These are phyloP conservation scores for Aporrectodea caliginosa DNA, from an alignment of 1,140 invertebrate genomes.

Conservation along the genomic window DNA sequence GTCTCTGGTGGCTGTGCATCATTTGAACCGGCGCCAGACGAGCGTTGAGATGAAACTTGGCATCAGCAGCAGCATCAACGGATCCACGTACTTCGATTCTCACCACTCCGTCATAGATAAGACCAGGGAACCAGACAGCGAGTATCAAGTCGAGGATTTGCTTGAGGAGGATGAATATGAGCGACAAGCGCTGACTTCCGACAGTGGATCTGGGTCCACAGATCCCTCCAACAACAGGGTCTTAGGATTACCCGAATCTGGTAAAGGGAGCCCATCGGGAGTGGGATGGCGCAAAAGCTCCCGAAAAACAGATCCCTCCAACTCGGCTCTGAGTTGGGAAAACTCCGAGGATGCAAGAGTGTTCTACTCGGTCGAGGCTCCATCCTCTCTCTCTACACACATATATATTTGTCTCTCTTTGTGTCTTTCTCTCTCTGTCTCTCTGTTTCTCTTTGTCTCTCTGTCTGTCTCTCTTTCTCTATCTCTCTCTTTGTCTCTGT, in stretches of 20 bases:
- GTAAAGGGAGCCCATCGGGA: no score
- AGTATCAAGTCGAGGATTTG: no score
- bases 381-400: neutral
- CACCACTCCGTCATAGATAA: no score
- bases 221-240: slow-evolving; percentile 80
- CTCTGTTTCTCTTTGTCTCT: neutral
- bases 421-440: neutral
- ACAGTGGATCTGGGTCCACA: slow-evolving; percentile 88
- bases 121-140: no score
- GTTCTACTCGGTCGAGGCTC: neutral
- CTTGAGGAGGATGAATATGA: no score
- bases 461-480: neutral
- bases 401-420: neutral
- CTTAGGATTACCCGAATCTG: neutral
- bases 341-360: neutral
- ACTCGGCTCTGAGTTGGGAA: neutral
- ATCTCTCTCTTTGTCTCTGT: neutral
- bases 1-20: no score
- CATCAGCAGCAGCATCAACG: no score
- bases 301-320: neutral
- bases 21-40: no score
- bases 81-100: no score
- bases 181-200: no score
- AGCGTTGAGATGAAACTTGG: no score
- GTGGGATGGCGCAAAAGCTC: neutral